Percentiles rank a stretch among this genome's conserved stretches.
These are phyloP conservation scores for Blastobasis adustella DNA, from an alignment of 2,888 invertebrate genomes.

Conservation along the genomic window DNA sequence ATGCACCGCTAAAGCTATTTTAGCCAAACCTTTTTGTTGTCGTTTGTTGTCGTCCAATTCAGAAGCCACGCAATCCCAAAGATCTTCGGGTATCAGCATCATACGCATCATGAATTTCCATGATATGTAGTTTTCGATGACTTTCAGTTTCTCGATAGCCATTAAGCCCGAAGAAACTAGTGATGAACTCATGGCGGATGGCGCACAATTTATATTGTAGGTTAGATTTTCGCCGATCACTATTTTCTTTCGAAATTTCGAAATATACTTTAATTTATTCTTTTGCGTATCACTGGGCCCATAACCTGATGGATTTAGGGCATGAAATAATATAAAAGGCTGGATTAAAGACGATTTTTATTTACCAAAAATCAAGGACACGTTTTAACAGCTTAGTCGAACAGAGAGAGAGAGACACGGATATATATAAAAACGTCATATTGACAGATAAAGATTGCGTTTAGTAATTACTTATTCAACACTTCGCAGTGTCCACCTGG, in stretches of 20 bases:
- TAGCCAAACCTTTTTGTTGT: no score
- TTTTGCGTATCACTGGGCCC: background rate
- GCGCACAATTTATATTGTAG: background rate
- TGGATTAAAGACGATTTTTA: no score
- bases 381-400: no score
- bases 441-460: no score
- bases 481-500: no score
- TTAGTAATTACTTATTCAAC: no score
- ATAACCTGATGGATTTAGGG: constrained; percentile 2
- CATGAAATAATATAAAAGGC: background rate
- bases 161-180: background rate
- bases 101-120: constrained; percentile 7
- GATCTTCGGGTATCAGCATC: constrained; percentile 8
- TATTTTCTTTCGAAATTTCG: background rate
- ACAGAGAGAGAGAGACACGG: no score
- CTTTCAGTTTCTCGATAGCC: constrained; percentile 4
- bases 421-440: no score
- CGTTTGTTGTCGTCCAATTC: background rate
- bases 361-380: no score
- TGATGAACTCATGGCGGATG: background rate
- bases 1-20: no score
- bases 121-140: constrained; percentile 1
- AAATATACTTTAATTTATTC: background rate
- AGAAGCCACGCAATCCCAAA: constrained; percentile 5
- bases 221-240: background rate